These are phyloP conservation scores for Drosophila mercatorum DNA, from an alignment of 2,888 invertebrate genomes.

Conservation along the genomic window DNA sequence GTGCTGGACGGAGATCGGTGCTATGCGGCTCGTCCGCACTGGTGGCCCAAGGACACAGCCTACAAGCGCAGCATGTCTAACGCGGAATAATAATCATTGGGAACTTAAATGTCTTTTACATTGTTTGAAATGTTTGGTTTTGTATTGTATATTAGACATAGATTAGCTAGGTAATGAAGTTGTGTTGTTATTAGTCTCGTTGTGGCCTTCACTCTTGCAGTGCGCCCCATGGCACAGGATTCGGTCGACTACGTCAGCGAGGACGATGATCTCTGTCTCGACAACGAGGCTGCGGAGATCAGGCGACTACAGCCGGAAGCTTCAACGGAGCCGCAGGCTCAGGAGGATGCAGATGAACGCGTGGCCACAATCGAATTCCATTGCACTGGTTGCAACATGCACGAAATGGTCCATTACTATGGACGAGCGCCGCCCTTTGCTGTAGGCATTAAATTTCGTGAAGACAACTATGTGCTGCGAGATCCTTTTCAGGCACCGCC, in stretches of 20 bases:
- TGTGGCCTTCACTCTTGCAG: constrained; percentile 32
- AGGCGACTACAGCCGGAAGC: constrained; percentile 60
- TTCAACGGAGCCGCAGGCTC: constrained; percentile 3
- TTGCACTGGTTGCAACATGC: constrained; percentile 88
- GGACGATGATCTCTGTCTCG: constrained; percentile 53
- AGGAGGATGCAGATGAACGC: constrained; percentile 71
- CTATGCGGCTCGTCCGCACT: constrained; percentile 88
- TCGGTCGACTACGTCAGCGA: constrained; percentile 10
- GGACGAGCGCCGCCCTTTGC: constrained; percentile 91
- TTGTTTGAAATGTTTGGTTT: constrained; percentile 1
- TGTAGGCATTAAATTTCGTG: constrained; percentile 87
- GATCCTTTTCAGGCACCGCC: constrained; percentile 92
- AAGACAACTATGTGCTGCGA: constrained; percentile 92
- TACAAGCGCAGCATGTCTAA: constrained; percentile 41
- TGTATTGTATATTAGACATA: constrained; percentile 7
- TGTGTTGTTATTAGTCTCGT: neutral
- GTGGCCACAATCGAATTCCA: constrained; percentile 83
- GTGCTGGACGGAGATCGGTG: constrained; percentile 86
- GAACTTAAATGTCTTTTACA: constrained; percentile 16
- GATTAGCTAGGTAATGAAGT: constrained; percentile 11
- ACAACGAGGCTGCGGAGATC: constrained; percentile 76
- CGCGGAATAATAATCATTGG: constrained; percentile 70
- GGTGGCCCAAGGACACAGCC: constrained; percentile 90
- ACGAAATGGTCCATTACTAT: constrained; percentile 90
- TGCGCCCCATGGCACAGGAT: constrained; percentile 23